Base-by-base conservation (phyloP, 1,140 invertebrate genomes). In the Nasonia giraulti region DNA sequence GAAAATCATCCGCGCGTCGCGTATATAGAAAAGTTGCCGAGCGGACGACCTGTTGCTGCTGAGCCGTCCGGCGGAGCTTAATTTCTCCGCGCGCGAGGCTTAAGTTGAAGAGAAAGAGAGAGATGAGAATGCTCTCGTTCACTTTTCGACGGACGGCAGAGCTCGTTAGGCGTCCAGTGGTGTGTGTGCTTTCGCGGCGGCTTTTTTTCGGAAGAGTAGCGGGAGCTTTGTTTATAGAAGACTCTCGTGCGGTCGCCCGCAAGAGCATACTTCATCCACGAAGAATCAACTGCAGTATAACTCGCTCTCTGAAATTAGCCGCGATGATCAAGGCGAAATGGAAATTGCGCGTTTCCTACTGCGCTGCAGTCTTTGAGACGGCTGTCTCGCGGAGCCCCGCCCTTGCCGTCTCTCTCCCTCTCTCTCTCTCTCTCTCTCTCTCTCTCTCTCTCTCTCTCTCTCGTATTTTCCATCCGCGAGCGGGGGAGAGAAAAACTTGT, bases 401-500 rank as follows among this genome's bases (percentile, higher is more conserved):
- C 55, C 7, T 62, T n/a, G 20, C 50, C 5, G 2, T 37, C 33
- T 37, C 33, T 37, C 33, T 37, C 33, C 6, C 33, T 37, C 33
- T 33, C 17, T 17, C 12, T 17, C 50, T 17, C 50, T 14, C 4
- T 17, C 17, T 27, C 50, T 47, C 8, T 47, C 7, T 47, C 44
- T 33, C 33, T 33, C 33, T 33, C 17, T 17, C 12, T 17, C 50
- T 17, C 50, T 4, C 4, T 20, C 4, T 27, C 27, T 27, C 47
- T 50, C 12, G 10, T 50, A 1, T 50, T 40, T 8, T 44, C 40
- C 10, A 37, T 44, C 1, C 40, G 40, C 5, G 62, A 66, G 68
- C 6, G 68, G 4, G 23, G 7, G 23, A 69, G 68, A 69, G 77
- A 79, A 79, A 66, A 79, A 62, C 77, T 62, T 66, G 77, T 79